phyloP scores from a whole-genome alignment of 2,113 vertebrate genomes.

The Rhombomys opimus region DNA sequence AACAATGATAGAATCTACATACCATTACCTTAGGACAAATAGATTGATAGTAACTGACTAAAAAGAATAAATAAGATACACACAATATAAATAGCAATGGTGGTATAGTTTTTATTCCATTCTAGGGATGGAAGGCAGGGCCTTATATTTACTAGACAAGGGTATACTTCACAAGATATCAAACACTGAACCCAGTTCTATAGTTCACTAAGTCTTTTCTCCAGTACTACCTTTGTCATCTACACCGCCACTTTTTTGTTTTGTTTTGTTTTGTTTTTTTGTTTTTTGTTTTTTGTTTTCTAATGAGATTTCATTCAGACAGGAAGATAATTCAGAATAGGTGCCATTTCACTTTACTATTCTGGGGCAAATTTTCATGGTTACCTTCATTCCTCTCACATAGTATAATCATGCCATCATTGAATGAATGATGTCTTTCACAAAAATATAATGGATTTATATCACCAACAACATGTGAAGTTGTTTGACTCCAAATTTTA shows the following conservation, averaged over 20 bases:
- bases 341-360: constrained; percentile 23
- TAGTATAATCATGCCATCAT: background rate
- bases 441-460: constrained; percentile 16
- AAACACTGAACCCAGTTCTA: background rate
- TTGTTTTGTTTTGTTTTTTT: background rate
- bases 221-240: background rate
- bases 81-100: background rate
- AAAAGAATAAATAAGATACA: background rate
- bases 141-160: background rate
- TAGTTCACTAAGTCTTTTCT: constrained; percentile 46
- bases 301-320: background rate
- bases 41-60: background rate
- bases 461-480: constrained; percentile 31
- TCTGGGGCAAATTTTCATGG: background rate
- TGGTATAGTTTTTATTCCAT: background rate
- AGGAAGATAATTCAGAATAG: constrained; percentile 20
- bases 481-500: constrained; percentile 50
- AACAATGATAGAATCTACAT: background rate
- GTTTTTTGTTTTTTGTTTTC: background rate
- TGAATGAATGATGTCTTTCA: constrained; percentile 35
- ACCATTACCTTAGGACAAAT: constrained; percentile 29
- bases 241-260: constrained; percentile 5
- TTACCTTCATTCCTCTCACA: background rate
- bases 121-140: background rate
- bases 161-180: background rate